Base-by-base conservation (phyloP, 2,888 invertebrate genomes). In the Archaeoteleia sp. region DNA sequence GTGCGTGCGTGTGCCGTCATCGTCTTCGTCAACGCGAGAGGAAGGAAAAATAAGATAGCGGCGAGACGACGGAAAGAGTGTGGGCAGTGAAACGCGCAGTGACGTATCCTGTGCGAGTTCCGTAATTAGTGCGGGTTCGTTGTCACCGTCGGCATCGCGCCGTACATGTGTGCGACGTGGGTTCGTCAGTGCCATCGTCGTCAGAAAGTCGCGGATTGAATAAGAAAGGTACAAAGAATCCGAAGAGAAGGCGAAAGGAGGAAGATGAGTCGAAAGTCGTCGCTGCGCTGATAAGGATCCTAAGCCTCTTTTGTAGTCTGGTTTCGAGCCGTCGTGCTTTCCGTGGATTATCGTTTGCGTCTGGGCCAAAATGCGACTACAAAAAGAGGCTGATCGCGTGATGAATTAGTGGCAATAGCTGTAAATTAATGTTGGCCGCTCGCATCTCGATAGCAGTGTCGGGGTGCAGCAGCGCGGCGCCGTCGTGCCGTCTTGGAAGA, bases 21-120 rank as follows among this genome's bases (percentile, higher is more conserved):
- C 30, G n/a, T 30, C 30, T 2, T 30, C 20, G 20, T 20, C 20
- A 5, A 5, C 20, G 20, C 20, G 20, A 20, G 20, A 20, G 20
- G 20, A 40, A 29, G 8, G 9, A 29, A 29, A 29, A 29, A 29
- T 29, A 2, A 1, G 0, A 37, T 6, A 20, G 20, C 20, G 5
- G 5, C n/a, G n/a, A 20, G 20, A 20, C 20, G 20, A 30, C 7
- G 9, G 9, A 2, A 8, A 29, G 8, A 29, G 9, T 29, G 9
- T 29, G 9, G 29, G 42, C 35, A 43, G 51, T 32, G 46, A 40
- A 27, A 39, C 37, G 23, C 29, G 40, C 34, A 45, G 53, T 60
- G 61, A 61, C 51, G 57, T 57, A 57, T 61, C 67, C 45, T 55
- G 61, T 54, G 69, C 27, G 57, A 30, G 49, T 63, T 48, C 54